Evolutionary conservation across 2,113 vertebrate genomes (phyloP).

Genomic region (Ia io): DNA sequence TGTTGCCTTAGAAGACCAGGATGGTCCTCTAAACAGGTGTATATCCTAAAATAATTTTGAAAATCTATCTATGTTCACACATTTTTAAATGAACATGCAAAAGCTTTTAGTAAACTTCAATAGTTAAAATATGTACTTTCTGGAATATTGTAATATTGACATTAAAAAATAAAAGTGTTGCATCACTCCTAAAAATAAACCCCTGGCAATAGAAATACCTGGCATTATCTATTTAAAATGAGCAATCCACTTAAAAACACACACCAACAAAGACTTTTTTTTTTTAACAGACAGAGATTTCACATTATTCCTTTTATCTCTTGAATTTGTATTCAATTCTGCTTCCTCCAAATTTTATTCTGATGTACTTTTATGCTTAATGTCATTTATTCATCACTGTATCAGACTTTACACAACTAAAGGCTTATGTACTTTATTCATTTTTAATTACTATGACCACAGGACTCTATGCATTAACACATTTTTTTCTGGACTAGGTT

Average conservation of each 20-base stretch:
- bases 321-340: background rate
- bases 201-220: background rate
- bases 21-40: background rate
- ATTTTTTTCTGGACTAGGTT: background rate
- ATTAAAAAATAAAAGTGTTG: constrained; percentile 33
- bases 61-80: background rate
- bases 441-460: background rate
- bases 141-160: background rate
- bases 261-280: background rate
- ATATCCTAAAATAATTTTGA: background rate
- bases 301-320: background rate
- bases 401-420: background rate
- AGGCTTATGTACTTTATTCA: background rate
- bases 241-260: background rate
- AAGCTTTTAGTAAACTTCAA: constrained; percentile 9
- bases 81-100: background rate
- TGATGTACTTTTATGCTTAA: background rate
- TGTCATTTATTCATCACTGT: background rate
- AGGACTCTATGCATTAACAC: background rate
- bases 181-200: background rate
- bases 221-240: background rate
- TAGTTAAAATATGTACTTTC: background rate
- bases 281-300: background rate
- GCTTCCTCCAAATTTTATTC: background rate
- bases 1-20: background rate